A percentile compares a stretch with the other conserved stretches of the same genome.
These are phyloP conservation scores for Parascotia fuliginaria DNA, from an alignment of 2,888 invertebrate genomes.

Conservation along the genomic window DNA sequence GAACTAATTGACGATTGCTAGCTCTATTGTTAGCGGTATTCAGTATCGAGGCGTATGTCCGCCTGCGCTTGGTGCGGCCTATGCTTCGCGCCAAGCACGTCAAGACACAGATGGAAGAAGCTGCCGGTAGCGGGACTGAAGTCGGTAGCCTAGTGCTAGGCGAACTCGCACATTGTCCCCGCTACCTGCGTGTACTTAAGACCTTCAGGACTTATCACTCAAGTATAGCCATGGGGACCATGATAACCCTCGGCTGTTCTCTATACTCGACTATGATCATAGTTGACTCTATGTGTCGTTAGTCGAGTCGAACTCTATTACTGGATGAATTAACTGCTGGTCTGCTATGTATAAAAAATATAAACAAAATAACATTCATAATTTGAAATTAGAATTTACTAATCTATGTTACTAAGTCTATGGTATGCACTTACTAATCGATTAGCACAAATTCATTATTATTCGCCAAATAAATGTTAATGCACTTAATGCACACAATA, in stretches of 20 bases:
- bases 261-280: constrained; percentile 79
- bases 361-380: background rate
- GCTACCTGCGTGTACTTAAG: constrained; percentile 90
- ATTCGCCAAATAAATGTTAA: background rate
- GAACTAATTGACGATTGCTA: too few species aligned
- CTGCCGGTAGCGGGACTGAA: constrained; percentile 92
- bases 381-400: background rate
- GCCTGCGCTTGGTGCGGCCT: constrained; percentile 91
- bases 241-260: constrained; percentile 83
- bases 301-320: constrained; percentile 32
- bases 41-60: constrained; percentile 90
- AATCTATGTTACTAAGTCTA: background rate
- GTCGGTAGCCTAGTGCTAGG: constrained; percentile 90
- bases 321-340: constrained; percentile 21
- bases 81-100: constrained; percentile 90
- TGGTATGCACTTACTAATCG: constrained; percentile 1
- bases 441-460: background rate
- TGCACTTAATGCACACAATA: too few species aligned
- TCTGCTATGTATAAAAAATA: constrained; percentile 40
- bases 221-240: constrained; percentile 92
- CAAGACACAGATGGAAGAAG: constrained; percentile 91
- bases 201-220: constrained; percentile 92
- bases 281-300: constrained; percentile 77
- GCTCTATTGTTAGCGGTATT: constrained; percentile 88
- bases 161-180: constrained; percentile 90